Base-by-base conservation (phyloP, 2,113 vertebrate species). In the Ardeotis arabs region DNA sequence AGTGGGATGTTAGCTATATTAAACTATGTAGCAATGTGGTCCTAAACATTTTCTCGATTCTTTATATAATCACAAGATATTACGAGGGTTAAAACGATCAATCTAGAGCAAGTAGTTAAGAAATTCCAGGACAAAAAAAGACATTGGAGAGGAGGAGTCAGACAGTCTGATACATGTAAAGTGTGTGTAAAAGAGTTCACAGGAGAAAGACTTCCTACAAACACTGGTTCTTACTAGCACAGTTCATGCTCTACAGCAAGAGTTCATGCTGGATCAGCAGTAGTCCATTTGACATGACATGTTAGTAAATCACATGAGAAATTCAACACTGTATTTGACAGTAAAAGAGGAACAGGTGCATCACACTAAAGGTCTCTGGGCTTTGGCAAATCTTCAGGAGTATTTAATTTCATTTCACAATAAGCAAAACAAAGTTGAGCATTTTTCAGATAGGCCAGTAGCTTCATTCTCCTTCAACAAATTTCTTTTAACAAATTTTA, bases 281-380 rank as follows among this genome's bases (percentile, higher is more conserved):
- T 39, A 83, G 37, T 47, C 67, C 59, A 27, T 84, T 88, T 84
- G 68, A 79, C 85, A 76, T 49, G 47, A 44, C 53, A 64, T 19
- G 82, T 64, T 73, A 88, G 39, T 60, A 94, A 88, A 95, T 90
- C 82, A 90, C 24, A 37, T 16, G 68, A 60, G 94, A 96, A 93
- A 97, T 80, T 62, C 79, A 83, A 94, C 49, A 88, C 94, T 0
- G 0, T 49, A 44, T 83, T 76, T 76, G 70, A 85, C 82, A 82
- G 85, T 50, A 25, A 37, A 62, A 87, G 78, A 58, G n/a, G 49
- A 95, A 70, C 95, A 97, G 90, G 85, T 97, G 94, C 60, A 73
- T 79, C 39, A 56, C 66, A 73, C 3, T 7, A 14, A 64, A 64
- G 41, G 53, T 76, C 72, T 88, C 59, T 62, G 37, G 55, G 33